Base-by-base conservation (phyloP, 2,113 vertebrate genomes). In the Erythrocercus mccallii region DNA sequence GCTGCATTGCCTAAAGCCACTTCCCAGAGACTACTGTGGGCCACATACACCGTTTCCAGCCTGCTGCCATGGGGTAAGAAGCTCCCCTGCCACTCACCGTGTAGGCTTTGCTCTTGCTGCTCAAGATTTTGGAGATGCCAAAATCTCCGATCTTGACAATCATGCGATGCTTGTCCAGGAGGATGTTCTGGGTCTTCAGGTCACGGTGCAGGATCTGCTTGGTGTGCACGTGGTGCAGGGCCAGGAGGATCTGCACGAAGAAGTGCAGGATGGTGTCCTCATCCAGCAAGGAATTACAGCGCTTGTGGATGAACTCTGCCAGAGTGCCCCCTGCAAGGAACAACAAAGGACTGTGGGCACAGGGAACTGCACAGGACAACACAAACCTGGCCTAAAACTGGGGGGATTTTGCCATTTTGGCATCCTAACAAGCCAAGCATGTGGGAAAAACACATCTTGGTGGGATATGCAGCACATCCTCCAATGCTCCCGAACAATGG, bases 81-180 rank as follows among this genome's bases (percentile, higher is more conserved):
- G 50, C 3, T 70, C 17, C 74, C 35, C 54, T 35, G 44, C 47
- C 60, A 81, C 98, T 96, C 95, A 99, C 99, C 4, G 99, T 99
- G 96, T 99, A 99, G 33, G 99, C 99, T 97, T 99, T 99, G 96
- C 99, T 99, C 96, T 99, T 99, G 98, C 99, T 99, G 97, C 99
- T 99, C 35, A 99, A 98, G 92, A 99, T 99, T 98, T 99, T 99
- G 84, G 99, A 99, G 96, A 99, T 99, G 81, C 99, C 99, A 11
- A 99, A 99, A 96, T 99, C 99, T 1, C 99, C 99, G 0, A 99
- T 99, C 98, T 99, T 99, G 92, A 99, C 99, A 0, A 99, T 98
- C 99, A 99, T 99, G 93, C 99, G 99, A 54, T 99, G 99, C 73
- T 99, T 99, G 97, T 99, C 99, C 31, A 99, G 98, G 51, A 99